Conservation (phyloP, 1,140 invertebrate species). For the Plutomurus gul region DNA sequence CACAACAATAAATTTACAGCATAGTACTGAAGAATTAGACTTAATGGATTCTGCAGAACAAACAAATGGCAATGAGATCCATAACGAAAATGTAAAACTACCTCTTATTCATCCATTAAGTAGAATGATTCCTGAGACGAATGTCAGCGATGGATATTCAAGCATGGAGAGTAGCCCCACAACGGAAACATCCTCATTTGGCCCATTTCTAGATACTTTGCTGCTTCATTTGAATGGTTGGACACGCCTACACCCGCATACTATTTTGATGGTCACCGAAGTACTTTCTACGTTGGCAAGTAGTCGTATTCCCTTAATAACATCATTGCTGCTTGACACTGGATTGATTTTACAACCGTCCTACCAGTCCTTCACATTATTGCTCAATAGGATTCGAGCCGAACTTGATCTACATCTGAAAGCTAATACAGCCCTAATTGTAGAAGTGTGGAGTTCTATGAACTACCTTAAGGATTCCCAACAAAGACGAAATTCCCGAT, state of each 20-base stretch:
- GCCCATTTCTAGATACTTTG: slow-evolving; percentile 47
- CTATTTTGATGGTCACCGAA: slow-evolving; percentile 43
- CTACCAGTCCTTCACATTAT: slow-evolving; percentile 42
- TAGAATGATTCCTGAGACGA: not conserved
- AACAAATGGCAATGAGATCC: not conserved
- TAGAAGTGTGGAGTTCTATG: slow-evolving; percentile 30
- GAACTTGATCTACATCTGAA: slow-evolving; percentile 40
- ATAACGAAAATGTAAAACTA: not conserved
- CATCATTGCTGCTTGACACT: slow-evolving; percentile 43
- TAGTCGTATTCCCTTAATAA: slow-evolving; percentile 47
- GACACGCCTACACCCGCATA: slow-evolving; percentile 40
- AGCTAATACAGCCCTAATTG: not conserved
- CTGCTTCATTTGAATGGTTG: slow-evolving; percentile 38
- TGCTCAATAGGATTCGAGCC: slow-evolving; percentile 45
- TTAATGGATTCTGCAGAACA: not conserved
- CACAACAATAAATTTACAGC: slow-evolving; percentile 29
- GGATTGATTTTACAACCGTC: slow-evolving; percentile 48
- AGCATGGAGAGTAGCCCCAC: slow-evolving; percentile 21
- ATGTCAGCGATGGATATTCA: slow-evolving; percentile 27
- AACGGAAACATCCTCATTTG: slow-evolving; percentile 32
- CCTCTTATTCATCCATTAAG: not conserved
- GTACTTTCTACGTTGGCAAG: slow-evolving; percentile 43
- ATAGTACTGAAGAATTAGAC: not conserved
- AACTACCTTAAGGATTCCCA: not conserved
- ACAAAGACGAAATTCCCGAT: not conserved